Evolutionary conservation across 1,140 invertebrate species (phyloP).

Genomic region (Diabrotica virgifera): DNA sequence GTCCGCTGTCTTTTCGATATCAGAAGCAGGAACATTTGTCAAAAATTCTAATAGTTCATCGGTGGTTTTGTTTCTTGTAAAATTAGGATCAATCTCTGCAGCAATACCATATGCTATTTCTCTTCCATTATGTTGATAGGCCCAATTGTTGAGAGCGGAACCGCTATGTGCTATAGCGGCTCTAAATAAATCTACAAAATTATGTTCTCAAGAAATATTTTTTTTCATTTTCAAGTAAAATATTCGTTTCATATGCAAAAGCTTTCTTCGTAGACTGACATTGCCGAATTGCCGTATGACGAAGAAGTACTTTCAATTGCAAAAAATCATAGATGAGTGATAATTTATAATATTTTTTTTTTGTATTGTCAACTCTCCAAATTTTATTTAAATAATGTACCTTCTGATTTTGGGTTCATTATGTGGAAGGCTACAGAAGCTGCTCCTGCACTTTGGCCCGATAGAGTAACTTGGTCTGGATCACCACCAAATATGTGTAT

Average conservation of each 20-base stretch:
- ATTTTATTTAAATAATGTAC: neutral
- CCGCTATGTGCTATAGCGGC: conserved; percentile 23
- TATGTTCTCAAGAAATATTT: neutral
- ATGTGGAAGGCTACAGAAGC: conserved; percentile 61
- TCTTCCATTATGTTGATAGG: neutral
- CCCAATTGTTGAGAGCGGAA: conserved; percentile 24
- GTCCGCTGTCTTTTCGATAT: neutral
- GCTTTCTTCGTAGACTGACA: too few species aligned
- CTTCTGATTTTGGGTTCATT: conserved; percentile 58
- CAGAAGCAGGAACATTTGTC: neutral
- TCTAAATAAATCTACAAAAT: conserved; percentile 16
- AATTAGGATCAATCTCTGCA: conserved; percentile 4
- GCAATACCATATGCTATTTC: conserved; percentile 13
- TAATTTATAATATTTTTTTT: too few species aligned
- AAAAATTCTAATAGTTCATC: conserved; percentile 9
- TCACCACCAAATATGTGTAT: conserved; percentile 71
- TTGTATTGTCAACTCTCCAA: too few species aligned
- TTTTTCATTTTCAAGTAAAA: too few species aligned
- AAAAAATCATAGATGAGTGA: too few species aligned
- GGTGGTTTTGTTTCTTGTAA: conserved; percentile 4
- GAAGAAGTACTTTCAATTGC: too few species aligned
- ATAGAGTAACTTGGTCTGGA: conserved; percentile 61
- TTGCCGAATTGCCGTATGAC: too few species aligned
- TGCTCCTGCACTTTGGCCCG: conserved; percentile 67
- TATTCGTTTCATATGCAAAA: too few species aligned